Base-by-base conservation (phyloP, 2,797 vertebrate genomes). In the Telmatherina bonti region DNA sequence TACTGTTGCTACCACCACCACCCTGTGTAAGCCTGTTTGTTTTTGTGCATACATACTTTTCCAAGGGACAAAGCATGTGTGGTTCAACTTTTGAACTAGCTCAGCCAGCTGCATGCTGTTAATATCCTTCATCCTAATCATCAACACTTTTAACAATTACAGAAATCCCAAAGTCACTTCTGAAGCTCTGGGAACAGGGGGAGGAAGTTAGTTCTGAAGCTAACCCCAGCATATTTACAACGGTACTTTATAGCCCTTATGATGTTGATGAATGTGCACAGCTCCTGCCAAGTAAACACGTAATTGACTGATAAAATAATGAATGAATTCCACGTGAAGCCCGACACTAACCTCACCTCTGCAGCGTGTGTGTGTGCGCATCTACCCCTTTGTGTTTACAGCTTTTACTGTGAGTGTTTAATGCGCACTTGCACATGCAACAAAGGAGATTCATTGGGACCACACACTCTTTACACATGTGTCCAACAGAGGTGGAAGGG, bases 301-400 rank as follows among this genome's bases (percentile, higher is more conserved):
- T 88, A 88, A 91, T 89, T 67, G 81, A 90, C 86, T 76, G 75
- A 85, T 89, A 79, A 87, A 91, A 89, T 86, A 88, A 89, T 90
- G 83, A 89, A 86, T 81, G 77, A 85, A 87, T 85, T 86, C 82
- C 67, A 62, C 61, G 71, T 82, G 78, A 90, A 70, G 84, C 79
- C 77, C 87, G 87, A 81, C 87, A 90, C 82, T 83, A 85, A 68
- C 69, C 68, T 76, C 76, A 64, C 62, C 72, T 86, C 66, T 63
- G 20, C 56, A 33, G 11, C 66, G 67, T 35, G 49, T 41, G 45
- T 41, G 38, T 36, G 61, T 63, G 64, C 54, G 41, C 43, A 58
- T 54, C 38, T 1, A 33, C 0, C 27, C 67, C 58, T 36, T 31
- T 35, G 61, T 51, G 64, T 76, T 84, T 36, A 63, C 64, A 2